These are phyloP conservation scores for Lasioglossum villosulum DNA, from an alignment of 2,888 invertebrate genomes.

Conservation along the genomic window DNA sequence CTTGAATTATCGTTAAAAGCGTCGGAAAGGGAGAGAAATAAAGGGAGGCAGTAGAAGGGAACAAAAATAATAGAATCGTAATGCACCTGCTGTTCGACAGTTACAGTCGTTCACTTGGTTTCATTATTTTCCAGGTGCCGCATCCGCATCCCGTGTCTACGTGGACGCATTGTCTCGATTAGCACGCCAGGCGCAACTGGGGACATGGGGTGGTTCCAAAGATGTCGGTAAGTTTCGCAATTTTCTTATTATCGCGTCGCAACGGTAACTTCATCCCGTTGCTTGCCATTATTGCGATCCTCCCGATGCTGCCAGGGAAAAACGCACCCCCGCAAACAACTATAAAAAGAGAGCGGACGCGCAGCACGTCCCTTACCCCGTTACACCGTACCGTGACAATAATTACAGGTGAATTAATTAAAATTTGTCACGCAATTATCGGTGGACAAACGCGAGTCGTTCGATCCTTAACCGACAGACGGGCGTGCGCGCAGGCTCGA, in stretches of 20 bases:
- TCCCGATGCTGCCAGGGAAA: neutral
- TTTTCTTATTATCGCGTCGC: slow-evolving; percentile 36
- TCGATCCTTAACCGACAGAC: slow-evolving; percentile 33
- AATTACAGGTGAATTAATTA: slow-evolving; percentile 45
- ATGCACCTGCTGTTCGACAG: slow-evolving; percentile 34
- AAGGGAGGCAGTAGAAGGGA: neutral
- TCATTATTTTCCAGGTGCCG: slow-evolving; percentile 89
- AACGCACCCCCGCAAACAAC: neutral
- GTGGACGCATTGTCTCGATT: slow-evolving; percentile 95
- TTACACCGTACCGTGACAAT: neutral
- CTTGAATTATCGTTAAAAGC: slow-evolving; percentile 37
- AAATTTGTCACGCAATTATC: slow-evolving; percentile 51
- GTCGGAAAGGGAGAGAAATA: neutral
- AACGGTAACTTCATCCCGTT: slow-evolving; percentile 14
- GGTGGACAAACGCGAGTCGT: slow-evolving; percentile 11
- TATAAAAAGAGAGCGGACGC: neutral
- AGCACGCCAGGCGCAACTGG: slow-evolving; percentile 95
- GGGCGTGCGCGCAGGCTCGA: neutral
- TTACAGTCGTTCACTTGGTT: slow-evolving; percentile 51
- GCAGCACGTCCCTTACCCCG: neutral
- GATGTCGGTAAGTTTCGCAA: slow-evolving; percentile 91
- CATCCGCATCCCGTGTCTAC: slow-evolving; percentile 94
- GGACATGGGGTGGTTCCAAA: slow-evolving; percentile 94
- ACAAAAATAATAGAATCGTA: slow-evolving; percentile 13
- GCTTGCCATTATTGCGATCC: neutral